These are phyloP conservation scores for Ceriagrion tenellum DNA, from an alignment of 2,888 invertebrate genomes.

Conservation along the genomic window DNA sequence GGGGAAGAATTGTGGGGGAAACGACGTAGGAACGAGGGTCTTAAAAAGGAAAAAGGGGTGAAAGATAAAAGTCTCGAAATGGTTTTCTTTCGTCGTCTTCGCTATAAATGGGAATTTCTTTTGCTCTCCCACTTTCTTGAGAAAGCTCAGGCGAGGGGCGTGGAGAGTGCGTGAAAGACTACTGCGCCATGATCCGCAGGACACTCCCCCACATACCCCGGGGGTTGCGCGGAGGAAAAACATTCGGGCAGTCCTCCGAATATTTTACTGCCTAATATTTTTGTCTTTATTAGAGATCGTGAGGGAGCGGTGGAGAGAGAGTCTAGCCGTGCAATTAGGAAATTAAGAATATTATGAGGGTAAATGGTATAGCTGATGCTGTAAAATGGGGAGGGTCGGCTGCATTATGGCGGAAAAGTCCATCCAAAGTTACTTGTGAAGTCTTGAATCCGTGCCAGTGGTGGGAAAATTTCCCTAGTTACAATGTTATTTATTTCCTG, in stretches of 20 bases:
- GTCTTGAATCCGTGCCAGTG: no score
- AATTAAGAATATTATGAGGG: background rate
- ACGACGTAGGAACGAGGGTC: background rate
- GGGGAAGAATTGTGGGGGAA: background rate
- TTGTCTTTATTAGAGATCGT: background rate
- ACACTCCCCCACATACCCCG: background rate
- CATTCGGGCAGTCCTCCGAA: background rate
- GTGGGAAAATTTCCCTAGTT: no score
- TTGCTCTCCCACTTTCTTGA: background rate
- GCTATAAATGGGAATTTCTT: slow-evolving; percentile 9
- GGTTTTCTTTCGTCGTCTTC: background rate
- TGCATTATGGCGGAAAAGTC: no score
- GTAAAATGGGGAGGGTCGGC: no score
- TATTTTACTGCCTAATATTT: background rate
- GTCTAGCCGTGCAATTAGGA: background rate
- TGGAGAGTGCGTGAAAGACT: background rate
- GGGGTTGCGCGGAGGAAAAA: background rate
- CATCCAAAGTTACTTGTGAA: no score
- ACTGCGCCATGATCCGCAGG: background rate
- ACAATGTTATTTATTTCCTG: no score
- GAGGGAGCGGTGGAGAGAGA: background rate
- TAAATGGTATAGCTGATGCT: no score
- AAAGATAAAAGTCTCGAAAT: slow-evolving; percentile 1
- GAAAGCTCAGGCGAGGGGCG: background rate
- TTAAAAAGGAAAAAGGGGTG: background rate